phyloP scores from a whole-genome alignment of 2,113 vertebrate species.

The Sorex araneus region DNA sequence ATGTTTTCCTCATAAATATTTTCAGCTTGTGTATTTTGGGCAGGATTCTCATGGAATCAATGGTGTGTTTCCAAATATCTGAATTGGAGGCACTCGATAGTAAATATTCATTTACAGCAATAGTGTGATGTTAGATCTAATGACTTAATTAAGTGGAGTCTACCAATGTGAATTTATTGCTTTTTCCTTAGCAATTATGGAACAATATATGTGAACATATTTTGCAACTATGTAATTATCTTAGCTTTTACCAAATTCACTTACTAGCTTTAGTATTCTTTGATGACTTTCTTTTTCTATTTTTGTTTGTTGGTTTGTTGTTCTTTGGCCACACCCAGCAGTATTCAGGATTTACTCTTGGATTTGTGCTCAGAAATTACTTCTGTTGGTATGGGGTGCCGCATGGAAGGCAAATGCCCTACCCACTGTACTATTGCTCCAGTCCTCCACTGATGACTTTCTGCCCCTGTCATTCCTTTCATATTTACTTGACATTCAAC shows the following conservation, averaged over 20 bases:
- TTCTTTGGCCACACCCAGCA: no score
- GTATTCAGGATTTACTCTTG: no score
- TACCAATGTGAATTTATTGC: background rate
- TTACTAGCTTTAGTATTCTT: background rate
- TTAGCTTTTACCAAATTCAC: constrained; percentile 17
- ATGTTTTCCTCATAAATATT: constrained; percentile 20
- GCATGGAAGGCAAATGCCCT: no score
- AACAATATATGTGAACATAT: background rate
- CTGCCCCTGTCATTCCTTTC: background rate
- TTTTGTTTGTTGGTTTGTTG: no score
- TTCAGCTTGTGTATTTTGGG: background rate
- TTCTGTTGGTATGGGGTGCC: no score
- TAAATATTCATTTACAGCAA: background rate
- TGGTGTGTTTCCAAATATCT: background rate
- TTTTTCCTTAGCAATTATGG: constrained; percentile 10
- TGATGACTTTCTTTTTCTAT: no score
- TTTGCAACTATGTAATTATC: background rate
- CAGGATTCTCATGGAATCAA: background rate
- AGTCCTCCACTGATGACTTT: background rate
- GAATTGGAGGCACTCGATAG: background rate
- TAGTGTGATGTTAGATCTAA: background rate
- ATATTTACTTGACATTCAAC: background rate
- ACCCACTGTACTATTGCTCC: no score
- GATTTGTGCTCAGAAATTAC: no score
- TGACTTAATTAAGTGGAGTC: background rate